Evolutionary conservation across 2,888 invertebrate genomes (phyloP), one percentile per base, ranked within the genome.

Genomic region (Lepidonotus clava): DNA sequence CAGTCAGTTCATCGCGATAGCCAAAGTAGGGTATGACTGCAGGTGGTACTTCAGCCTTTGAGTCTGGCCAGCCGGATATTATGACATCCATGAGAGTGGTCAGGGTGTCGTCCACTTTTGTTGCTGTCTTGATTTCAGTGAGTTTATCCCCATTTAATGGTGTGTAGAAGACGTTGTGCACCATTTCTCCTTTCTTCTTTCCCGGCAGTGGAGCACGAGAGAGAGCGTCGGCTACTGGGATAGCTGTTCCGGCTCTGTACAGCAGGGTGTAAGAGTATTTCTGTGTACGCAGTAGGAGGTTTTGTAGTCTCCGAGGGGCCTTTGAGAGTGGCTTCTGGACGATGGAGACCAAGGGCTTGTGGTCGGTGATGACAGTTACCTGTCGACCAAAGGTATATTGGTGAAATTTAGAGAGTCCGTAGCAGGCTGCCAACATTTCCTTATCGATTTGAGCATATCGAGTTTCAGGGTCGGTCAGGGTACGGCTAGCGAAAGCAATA

Each of bases 331-430:
- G 85, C 85, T 90, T 89, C 91, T 91, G 90, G 83, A 94, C 91
- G 41, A 94, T 93, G 6, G 89, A 76, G 41, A 91, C 92, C 0
- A 95, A 88, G 0, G 95, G 94, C 87, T 93, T 92, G 88, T 94
- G 93, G 87, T 94, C 94, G 0, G 92, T 93, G 11, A 90, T 53
- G 8, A 94, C 89, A 1, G 91, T 92, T 28, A 90, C 87, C 28
- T 92, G 46, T 34, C 84, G 2, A 1, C 93, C 94, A 86, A 90
- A 93, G 0, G 94, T 77, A 87, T 92, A 94, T 28, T 92, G 90
- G 76, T 93, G 92, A 89, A 94, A 94, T 88, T 92, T 92, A 38
- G 91, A 89, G 0, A 94, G 90, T 0, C 92, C 93, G 85, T 11
- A 66, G n/a, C 94, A 90, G 5, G 94, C 86, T 8, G 92, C 89